Percentiles rank a stretch among this genome's conserved stretches.
Conservation (phyloP, 2,797 vertebrate species). For the Pelobates cultripes region DNA sequence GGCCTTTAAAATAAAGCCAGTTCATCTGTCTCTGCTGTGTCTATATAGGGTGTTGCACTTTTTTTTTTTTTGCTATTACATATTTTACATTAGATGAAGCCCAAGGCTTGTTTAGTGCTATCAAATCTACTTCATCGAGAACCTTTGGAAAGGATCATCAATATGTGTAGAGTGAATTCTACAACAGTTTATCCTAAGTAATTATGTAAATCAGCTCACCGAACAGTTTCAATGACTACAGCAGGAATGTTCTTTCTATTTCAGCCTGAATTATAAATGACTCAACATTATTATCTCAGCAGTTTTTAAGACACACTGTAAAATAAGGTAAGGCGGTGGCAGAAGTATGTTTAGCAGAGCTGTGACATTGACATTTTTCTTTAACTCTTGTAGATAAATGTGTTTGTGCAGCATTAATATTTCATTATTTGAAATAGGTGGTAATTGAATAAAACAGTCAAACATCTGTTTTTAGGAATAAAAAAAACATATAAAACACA, state of each 20-base stretch:
- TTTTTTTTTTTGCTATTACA: constrained; percentile 13
- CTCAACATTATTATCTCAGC: constrained; percentile 47
- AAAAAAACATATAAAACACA: no score
- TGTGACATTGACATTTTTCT: constrained; percentile 3
- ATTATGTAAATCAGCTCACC: constrained; percentile 40
- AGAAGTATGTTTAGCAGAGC: constrained; percentile 19
- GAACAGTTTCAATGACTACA: constrained; percentile 49
- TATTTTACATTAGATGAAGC: constrained; percentile 26
- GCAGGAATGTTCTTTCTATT: constrained; percentile 45
- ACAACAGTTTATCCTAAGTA: constrained; percentile 46
- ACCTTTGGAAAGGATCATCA: constrained; percentile 30
- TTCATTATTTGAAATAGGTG: no score
- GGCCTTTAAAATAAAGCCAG: constrained; percentile 9
- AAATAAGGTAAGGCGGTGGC: constrained; percentile 15
- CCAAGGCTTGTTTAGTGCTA: constrained; percentile 37
- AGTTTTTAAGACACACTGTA: constrained; percentile 27
- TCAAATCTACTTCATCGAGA: constrained; percentile 34
- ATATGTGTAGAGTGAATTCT: constrained; percentile 36
- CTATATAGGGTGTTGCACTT: constrained; percentile 10
- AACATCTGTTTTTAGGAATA: no score
- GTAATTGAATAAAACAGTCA: no score
- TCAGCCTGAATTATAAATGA: constrained; percentile 49
- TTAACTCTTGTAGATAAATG: not conserved
- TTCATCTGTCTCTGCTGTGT: constrained; percentile 5
- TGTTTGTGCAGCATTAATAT: not conserved